Evolutionary conservation across 2,113 vertebrate genomes (phyloP), one percentile per base, ranked within the genome.

Genomic region (Protomyctophum bolini): DNA sequence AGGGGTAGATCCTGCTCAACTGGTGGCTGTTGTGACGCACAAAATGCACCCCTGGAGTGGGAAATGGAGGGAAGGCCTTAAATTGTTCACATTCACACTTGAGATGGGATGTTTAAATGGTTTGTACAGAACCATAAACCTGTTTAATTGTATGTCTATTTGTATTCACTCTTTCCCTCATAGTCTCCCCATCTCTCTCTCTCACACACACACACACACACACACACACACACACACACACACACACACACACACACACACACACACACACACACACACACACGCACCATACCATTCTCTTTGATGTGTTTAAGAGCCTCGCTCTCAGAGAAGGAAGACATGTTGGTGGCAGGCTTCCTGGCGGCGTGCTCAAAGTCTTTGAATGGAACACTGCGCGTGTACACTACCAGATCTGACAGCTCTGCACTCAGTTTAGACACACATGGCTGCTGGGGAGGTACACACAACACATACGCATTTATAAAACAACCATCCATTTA

Each of bases 281-380:
- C 58, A 63, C 50, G 21, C n/a, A 54, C n/a, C 67, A 69, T 90
- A 98, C 97, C 97, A n/a, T 92, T 92, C 60, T 97, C 96, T 76
- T 91, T 95, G 65, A 93, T 89, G 62, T 94, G 87, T 59, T 92
- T 94, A 76, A 94, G 93, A 6, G 97, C 97, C 70, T 95, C 95
- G 63, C 94, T 95, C 82, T 99, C 97, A 0, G 92, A 95, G 90
- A 98, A 95, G 21, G 97, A 99, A 4, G 94, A 95, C 78, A 99
- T 85, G 50, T 96, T 85, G 2, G 67, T 90, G 46, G 93, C 65
- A 2, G 87, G 83, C 0, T 65, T 85, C 70, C 58, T 82, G 75
- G 91, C 83, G 10, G 93, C 89, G 0, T 86, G 85, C n/a, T 90
- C 80, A 33, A 96, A 93, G 72, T 86, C 80, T 0, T 87, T 92